These are phyloP conservation scores for Heliconius charithonia DNA, from an alignment of 2,888 invertebrate species.

Conservation along the genomic window DNA sequence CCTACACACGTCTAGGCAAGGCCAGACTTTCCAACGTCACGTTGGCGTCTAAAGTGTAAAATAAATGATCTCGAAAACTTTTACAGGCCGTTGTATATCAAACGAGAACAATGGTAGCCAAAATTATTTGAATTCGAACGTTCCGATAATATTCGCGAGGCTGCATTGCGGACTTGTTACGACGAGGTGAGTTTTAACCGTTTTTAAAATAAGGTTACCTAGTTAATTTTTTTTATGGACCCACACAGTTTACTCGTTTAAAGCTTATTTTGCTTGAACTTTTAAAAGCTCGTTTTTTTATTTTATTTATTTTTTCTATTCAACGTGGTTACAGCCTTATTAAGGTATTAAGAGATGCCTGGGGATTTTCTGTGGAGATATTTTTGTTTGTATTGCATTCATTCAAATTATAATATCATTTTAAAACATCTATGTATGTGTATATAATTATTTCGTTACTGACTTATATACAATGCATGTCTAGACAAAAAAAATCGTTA, in stretches of 20 bases:
- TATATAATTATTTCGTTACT: too few relatives aligned
- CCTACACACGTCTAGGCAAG: neutral
- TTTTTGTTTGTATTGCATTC: neutral
- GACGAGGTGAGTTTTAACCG: slow-evolving; percentile 29
- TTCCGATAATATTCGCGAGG: slow-evolving; percentile 49
- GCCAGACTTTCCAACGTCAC: neutral
- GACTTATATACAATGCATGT: too few relatives aligned
- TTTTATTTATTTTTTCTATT: slow-evolving; percentile 17
- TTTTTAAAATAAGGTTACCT: slow-evolving; percentile 38
- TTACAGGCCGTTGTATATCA: slow-evolving; percentile 35
- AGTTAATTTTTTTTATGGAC: slow-evolving; percentile 22
- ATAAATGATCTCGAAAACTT: slow-evolving; percentile 22
- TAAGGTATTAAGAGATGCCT: slow-evolving; percentile 9
- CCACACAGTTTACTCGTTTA: slow-evolving; percentile 9
- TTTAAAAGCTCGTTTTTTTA: neutral
- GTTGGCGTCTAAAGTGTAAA: neutral
- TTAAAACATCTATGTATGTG: too few relatives aligned
- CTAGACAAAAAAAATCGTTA: too few relatives aligned
- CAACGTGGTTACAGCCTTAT: slow-evolving; percentile 18
- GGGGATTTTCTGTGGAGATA: slow-evolving; percentile 4
- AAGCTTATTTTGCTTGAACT: slow-evolving; percentile 13
- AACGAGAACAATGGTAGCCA: slow-evolving; percentile 39
- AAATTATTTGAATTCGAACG: slow-evolving; percentile 43
- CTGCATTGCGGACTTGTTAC: slow-evolving; percentile 47
- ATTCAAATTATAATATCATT: neutral